Base-by-base conservation (phyloP, 2,113 vertebrate genomes). In the Petromus typicus region DNA sequence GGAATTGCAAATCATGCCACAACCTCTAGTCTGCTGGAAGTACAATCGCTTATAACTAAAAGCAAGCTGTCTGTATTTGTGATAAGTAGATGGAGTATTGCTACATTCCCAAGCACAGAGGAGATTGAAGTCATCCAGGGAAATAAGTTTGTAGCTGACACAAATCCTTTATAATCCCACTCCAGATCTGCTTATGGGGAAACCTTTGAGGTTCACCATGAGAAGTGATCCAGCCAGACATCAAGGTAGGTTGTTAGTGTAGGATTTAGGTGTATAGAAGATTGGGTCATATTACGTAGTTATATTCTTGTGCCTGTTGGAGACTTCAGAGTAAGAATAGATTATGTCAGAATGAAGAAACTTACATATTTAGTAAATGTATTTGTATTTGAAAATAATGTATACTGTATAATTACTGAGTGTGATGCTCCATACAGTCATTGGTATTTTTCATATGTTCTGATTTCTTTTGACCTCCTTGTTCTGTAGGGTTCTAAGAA, bases 251-350 rank as follows among this genome's bases (percentile, higher is more conserved):
- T 56, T 61, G 30, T 79, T 84, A 67, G 14, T 89, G 43, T 94
- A 71, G 43, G 51, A 48, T n/a, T 63, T 82, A 61, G 22, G 45
- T 83, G 13, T 76, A 27, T 17, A 94, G 64, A n/a, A 32, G 93
- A 76, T 85, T 88, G 93, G 56, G 48, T 80, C 22, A 88, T 32
- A 12, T 0, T 17, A 51, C 30, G 16, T 64, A 37, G 64, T 66
- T 84, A 23, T 71, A 34, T 73, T 67, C n/a, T 84, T 59, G 12
- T 43, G 32, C 75, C 48, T 81, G 14, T 79, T 67, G 67, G 71
- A 95, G 40, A 73, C 13, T 86, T 91, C 45, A 85, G 56, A 84
- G 87, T 88, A 86, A 82, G 59, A 85, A 76, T 61, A 71, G 20
- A 37, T 14, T 40, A 13, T 37, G 37, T 63, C n/a, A 89, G 84